phyloP scores from a whole-genome alignment of 2,113 vertebrate genomes.

The Triplophysa siluroides region DNA sequence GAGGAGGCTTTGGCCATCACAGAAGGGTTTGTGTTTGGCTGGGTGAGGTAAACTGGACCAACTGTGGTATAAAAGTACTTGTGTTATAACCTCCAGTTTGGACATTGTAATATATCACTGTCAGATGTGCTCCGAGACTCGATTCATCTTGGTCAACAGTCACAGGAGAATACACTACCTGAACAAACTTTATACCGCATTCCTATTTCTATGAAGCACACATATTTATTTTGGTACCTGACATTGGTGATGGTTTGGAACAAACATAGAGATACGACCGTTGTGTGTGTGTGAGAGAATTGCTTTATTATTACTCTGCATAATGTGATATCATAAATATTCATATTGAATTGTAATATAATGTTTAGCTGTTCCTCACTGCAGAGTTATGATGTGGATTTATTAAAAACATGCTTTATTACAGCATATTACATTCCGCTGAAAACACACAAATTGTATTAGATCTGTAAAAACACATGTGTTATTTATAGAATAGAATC shows the following conservation, averaged over 20 bases:
- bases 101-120: slow-evolving; percentile 45
- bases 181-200: slow-evolving; percentile 9
- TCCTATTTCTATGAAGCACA: slow-evolving; percentile 13
- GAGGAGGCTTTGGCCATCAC: background rate
- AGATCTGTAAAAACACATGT: too few species aligned
- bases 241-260: too few species aligned
- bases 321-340: background rate
- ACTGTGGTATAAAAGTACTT: slow-evolving; percentile 13
- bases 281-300: background rate
- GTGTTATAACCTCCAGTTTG: slow-evolving; percentile 5
- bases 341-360: background rate
- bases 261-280: background rate
- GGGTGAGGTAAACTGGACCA: slow-evolving; percentile 12
- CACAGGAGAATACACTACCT: background rate
- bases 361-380: too few species aligned
- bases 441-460: too few species aligned
- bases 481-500: too few species aligned
- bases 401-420: background rate
- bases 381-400: background rate
- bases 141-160: slow-evolving; percentile 44
- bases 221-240: background rate
- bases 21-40: background rate
- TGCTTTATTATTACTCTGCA: background rate
- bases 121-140: slow-evolving; percentile 25
- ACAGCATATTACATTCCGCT: too few species aligned